A percentile compares a stretch with the other conserved stretches of the same genome.
Evolutionary conservation across 2,797 vertebrate genomes (phyloP).

Genomic region (Clamator glandarius): DNA sequence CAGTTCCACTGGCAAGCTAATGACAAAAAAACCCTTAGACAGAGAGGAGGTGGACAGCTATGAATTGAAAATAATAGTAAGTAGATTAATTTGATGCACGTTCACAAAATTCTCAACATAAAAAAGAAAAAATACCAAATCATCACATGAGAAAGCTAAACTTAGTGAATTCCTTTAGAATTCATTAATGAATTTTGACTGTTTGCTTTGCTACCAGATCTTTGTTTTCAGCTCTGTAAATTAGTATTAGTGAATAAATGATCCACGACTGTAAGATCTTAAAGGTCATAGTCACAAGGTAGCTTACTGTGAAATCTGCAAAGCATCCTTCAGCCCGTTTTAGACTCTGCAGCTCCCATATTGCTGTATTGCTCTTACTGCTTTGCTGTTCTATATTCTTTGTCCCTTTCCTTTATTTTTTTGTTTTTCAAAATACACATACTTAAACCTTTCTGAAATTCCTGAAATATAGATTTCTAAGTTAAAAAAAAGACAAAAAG

Average conservation of each 20-base stretch:
- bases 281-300: background rate
- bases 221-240: background rate
- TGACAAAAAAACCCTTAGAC: constrained; percentile 37
- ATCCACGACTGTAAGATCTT: background rate
- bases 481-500: too few species aligned
- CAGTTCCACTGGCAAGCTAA: constrained; percentile 53
- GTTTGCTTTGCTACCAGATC: background rate
- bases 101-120: background rate
- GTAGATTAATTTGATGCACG: background rate
- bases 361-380: background rate
- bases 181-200: background rate
- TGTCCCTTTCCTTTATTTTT: background rate
- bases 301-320: background rate
- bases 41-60: constrained; percentile 52
- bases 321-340: background rate
- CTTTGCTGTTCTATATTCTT: background rate
- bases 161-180: background rate
- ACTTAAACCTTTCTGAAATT: background rate
- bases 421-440: background rate
- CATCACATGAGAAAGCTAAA: background rate
- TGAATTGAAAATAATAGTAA: constrained; percentile 64
- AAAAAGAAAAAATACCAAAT: background rate
- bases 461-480: background rate
- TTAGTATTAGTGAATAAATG: background rate
- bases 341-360: background rate